Percentiles rank a stretch among this genome's conserved stretches.
These are phyloP conservation scores for Poecilus cupreus DNA, from an alignment of 2,888 invertebrate species.

Conservation along the genomic window DNA sequence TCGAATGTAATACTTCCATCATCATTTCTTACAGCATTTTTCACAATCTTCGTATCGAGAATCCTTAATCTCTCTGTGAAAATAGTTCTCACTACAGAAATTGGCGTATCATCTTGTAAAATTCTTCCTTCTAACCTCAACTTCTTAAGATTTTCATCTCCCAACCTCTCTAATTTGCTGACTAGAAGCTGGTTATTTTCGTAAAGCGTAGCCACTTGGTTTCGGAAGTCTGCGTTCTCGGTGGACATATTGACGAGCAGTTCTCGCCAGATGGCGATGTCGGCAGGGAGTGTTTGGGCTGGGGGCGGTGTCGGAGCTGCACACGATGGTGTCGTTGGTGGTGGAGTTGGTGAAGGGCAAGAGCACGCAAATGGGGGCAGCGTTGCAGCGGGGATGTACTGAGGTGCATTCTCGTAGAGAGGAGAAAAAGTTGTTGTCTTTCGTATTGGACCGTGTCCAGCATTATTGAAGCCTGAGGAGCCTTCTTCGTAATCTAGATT, in stretches of 20 bases:
- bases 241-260: constrained; percentile 38
- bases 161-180: constrained; percentile 16
- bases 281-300: neutral
- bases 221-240: constrained; percentile 34
- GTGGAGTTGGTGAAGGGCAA: constrained; percentile 2
- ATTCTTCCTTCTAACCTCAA: constrained; percentile 24
- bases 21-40: constrained; percentile 63
- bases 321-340: neutral
- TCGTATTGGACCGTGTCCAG: neutral
- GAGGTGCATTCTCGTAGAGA: neutral
- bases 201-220: neutral
- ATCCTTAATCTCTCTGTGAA: constrained; percentile 65
- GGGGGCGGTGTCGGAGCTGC: neutral
- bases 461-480: neutral
- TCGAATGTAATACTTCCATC: constrained; percentile 66
- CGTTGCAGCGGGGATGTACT: neutral
- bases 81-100: constrained; percentile 62
- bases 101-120: constrained; percentile 41
- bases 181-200: constrained; percentile 13
- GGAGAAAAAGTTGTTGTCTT: neutral
- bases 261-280: constrained; percentile 38
- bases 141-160: constrained; percentile 45
- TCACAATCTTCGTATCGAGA: constrained; percentile 61
- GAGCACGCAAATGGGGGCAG: neutral
- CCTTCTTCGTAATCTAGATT: constrained; percentile 35